These are phyloP conservation scores for Schizopygopsis pylzovi DNA, from an alignment of 2,797 vertebrate species.

Conservation along the genomic window DNA sequence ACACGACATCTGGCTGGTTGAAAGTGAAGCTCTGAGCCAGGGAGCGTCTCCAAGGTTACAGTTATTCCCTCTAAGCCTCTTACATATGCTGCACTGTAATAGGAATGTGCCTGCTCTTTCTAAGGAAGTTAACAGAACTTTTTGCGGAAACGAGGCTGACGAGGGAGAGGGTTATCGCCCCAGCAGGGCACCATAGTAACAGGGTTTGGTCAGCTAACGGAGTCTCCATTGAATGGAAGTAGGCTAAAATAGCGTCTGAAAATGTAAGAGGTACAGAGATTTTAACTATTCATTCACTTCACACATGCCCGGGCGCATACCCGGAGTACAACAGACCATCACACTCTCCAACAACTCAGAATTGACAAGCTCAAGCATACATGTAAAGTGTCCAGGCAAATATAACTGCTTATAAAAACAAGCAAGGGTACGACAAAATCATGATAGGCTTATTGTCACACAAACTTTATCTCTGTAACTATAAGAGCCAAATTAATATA, in stretches of 20 bases:
- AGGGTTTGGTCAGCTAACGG: constrained; percentile 41
- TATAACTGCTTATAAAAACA: constrained; percentile 29
- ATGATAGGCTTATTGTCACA: neutral
- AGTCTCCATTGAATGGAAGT: constrained; percentile 28
- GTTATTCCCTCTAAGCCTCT: constrained; percentile 42
- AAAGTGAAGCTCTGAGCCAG: constrained; percentile 46
- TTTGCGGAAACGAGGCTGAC: neutral
- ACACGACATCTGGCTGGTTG: constrained; percentile 47
- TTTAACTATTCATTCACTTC: constrained; percentile 45
- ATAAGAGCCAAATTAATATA: neutral
- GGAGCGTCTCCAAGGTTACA: constrained; percentile 51
- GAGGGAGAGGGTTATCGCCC: constrained; percentile 18
- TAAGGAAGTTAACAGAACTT: constrained; percentile 43
- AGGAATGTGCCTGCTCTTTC: constrained; percentile 63
- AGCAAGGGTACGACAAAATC: constrained; percentile 5
- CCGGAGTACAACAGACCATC: constrained; percentile 44
- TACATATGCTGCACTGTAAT: constrained; percentile 35
- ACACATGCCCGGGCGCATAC: constrained; percentile 25
- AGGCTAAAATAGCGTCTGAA: constrained; percentile 46
- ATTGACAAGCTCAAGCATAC: constrained; percentile 39
- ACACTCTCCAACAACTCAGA: constrained; percentile 34
- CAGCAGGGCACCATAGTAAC: constrained; percentile 34
- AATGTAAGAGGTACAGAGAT: constrained; percentile 54
- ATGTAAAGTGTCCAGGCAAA: constrained; percentile 21
- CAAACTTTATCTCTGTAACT: neutral